Evolutionary conservation across 2,113 vertebrate genomes (phyloP).

Genomic region (Thamnaconus septentrionalis): DNA sequence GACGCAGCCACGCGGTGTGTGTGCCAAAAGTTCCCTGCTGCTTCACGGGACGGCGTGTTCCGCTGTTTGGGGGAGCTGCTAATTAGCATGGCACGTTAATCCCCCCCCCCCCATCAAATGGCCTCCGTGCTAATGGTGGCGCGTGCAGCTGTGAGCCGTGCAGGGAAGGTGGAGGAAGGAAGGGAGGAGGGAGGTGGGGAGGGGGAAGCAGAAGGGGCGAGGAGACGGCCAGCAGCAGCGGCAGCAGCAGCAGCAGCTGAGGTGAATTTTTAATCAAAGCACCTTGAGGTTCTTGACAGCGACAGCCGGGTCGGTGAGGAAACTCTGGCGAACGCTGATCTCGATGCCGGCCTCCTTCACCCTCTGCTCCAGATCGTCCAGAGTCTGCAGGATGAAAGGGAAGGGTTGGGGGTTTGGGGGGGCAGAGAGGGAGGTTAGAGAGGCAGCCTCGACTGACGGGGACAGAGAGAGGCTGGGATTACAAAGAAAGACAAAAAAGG

Average conservation of each 20-base stretch:
- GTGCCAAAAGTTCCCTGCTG: conserved; percentile 38
- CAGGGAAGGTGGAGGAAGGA: conserved; percentile 8
- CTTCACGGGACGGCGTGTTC: conserved; percentile 34
- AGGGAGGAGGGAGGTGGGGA: background rate
- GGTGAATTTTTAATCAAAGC: conserved; percentile 72
- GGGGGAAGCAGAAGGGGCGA: background rate
- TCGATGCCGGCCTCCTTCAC: conserved; percentile 91
- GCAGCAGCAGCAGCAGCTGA: conserved; percentile 47
- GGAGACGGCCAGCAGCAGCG: conserved; percentile 38
- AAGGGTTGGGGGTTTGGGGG: conserved; percentile 12
- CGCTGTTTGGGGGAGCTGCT: conserved; percentile 52
- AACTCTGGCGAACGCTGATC: conserved; percentile 94
- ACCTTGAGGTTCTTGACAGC: conserved; percentile 97
- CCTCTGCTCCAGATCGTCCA: conserved; percentile 91
- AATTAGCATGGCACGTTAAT: conserved; percentile 64
- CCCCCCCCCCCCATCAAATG: conserved; percentile 48
- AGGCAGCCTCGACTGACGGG: background rate
- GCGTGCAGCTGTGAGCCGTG: conserved; percentile 48
- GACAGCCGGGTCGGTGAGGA: conserved; percentile 91
- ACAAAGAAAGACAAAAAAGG: conserved; percentile 19
- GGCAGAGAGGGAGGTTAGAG: conserved; percentile 6
- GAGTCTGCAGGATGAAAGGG: conserved; percentile 78
- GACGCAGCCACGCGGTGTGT: conserved; percentile 16
- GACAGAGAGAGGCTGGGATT: background rate
- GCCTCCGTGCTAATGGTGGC: conserved; percentile 58